A percentile compares a stretch with the other conserved stretches of the same genome.
Conservation (phyloP, 2,113 vertebrate species). For the Fukomys damarensis region DNA sequence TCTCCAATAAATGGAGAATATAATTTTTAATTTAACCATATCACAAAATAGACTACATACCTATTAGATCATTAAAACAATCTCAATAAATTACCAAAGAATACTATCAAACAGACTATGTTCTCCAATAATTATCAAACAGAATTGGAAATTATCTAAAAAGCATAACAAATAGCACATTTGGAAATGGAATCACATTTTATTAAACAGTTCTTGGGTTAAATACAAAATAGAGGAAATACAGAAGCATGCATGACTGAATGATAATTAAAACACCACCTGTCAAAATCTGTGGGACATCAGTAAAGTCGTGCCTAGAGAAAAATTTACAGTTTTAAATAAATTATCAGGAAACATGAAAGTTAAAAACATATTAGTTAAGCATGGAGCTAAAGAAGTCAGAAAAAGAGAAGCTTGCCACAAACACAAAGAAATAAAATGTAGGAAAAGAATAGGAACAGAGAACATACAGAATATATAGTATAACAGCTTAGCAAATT, state of each 20-base stretch:
- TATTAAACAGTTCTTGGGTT: slow-evolving; percentile 52
- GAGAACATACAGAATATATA: background rate
- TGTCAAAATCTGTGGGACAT: slow-evolving; percentile 61
- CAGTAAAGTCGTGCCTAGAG: slow-evolving; percentile 17
- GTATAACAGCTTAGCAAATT: background rate
- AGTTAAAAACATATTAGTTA: slow-evolving; percentile 46
- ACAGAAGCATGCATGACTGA: slow-evolving; percentile 55
- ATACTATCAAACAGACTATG: slow-evolving; percentile 32
- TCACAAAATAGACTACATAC: background rate
- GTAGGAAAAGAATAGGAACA: background rate
- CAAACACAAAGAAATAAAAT: slow-evolving; percentile 34
- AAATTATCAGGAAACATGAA: slow-evolving; percentile 47
- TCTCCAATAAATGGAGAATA: background rate
- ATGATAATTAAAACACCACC: slow-evolving; percentile 69
- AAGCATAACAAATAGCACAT: background rate
- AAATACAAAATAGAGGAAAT: slow-evolving; percentile 41
- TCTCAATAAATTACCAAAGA: slow-evolving; percentile 36
- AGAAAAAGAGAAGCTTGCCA: background rate
- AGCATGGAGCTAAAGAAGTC: background rate
- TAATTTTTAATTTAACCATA: background rate
- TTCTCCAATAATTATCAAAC: slow-evolving; percentile 49
- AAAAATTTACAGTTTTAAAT: slow-evolving; percentile 54
- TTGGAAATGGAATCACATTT: slow-evolving; percentile 55
- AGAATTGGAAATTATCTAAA: slow-evolving; percentile 50
- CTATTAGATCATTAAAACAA: slow-evolving; percentile 4